Base-by-base conservation (phyloP, 2,113 vertebrate species). In the Peromyscus polionotus region DNA sequence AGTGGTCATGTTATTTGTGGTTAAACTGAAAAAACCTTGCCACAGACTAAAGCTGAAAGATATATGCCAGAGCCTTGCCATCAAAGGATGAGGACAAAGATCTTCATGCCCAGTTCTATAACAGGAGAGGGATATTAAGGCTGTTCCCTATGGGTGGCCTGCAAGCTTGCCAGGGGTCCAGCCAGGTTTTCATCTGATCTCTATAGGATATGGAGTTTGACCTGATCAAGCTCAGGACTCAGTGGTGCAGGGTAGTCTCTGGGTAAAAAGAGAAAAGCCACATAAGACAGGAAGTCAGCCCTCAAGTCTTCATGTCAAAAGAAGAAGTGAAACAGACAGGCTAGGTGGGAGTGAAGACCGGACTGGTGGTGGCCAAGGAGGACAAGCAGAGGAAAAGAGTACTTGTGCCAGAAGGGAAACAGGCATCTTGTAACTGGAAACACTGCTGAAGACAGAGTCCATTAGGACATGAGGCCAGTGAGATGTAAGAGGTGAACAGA, bases 1-100 rank as follows among this genome's bases (percentile, higher is more conserved):
- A 96, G 98, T 99, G 96, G 99, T 99, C n/a, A 99, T 77, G 99
- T 99, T 95, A 99, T 99, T 97, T 99, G 99, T 45, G 98, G 98
- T 95, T 98, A 99, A 97, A 99, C 98, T 91, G 99, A 99, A 94
- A 99, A 99, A 81, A 98, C 79, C 98, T 99, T 42, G 99, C 99
- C 97, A 98, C 99, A 96, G 99, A 99, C 80, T 63, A 6, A 84
- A 39, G 57, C 54, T 84, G n/a, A 13, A 63, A 26, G 57, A 17
- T 5, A 39, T 13, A 11, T 9, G n/a, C 57, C 57, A 61, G 80
- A 63, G 80, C n/a, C 57, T 84, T 61, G 8, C 8, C 48, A 19
- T 54, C n/a, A 84, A 24, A 26, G n/a, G 24, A 17, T 7, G 14
- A 12, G 22, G n/a, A 83, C 36, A 39, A 83, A 83, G 54, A 16